phyloP scores from a whole-genome alignment of 2,888 invertebrate species.

The Hyalella azteca region DNA sequence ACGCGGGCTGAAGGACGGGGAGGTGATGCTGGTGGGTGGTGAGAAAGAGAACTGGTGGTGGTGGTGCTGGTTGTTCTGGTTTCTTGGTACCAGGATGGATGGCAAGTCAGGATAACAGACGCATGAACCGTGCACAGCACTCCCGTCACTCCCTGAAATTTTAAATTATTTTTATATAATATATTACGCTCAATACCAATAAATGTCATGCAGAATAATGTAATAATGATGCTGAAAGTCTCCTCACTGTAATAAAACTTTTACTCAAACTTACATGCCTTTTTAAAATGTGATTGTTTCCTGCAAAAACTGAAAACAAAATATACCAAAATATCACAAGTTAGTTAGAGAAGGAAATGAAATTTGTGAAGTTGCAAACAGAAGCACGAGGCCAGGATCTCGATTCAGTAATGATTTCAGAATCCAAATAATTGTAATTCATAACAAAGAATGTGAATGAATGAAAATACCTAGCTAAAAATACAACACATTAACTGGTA shows the following conservation, averaged over 20 bases:
- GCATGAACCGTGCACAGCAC: constrained; percentile 14
- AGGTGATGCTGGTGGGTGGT: not conserved
- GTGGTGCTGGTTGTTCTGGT: not conserved
- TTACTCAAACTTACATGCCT: not conserved
- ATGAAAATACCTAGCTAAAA: not conserved
- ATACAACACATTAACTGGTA: too few species aligned
- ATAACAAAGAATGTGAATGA: not conserved
- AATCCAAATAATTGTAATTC: not conserved
- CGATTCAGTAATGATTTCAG: too few species aligned
- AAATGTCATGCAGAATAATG: too few species aligned
- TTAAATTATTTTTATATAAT: not conserved
- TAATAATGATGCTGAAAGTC: not conserved
- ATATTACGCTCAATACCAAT: too few species aligned
- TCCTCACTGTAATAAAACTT: not conserved
- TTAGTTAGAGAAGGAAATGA: not conserved
- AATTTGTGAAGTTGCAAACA: not conserved
- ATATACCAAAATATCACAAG: not conserved
- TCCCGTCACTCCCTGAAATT: not conserved
- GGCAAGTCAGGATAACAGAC: constrained; percentile 28
- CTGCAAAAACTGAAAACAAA: not conserved
- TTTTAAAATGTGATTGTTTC: not conserved
- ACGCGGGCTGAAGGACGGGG: not conserved
- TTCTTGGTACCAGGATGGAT: constrained; percentile 11
- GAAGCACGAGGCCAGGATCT: too few species aligned
- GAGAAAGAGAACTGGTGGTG: not conserved